A percentile compares a stretch with the other conserved stretches of the same genome.
phyloP scores from a whole-genome alignment of 1,140 invertebrate genomes.

The Heterodera carotae region DNA sequence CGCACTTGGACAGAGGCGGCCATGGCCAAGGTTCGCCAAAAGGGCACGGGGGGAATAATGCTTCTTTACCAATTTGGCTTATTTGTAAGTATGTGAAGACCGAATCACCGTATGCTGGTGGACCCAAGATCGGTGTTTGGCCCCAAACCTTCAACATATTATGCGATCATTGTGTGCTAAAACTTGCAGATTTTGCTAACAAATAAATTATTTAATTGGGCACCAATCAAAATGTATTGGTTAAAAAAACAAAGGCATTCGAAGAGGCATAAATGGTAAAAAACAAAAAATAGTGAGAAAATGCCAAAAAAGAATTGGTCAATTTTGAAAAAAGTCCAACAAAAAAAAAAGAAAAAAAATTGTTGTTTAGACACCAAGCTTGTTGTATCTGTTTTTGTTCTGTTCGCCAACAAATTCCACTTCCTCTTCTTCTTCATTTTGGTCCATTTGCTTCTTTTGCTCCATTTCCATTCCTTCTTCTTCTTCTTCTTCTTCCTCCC shows the following conservation, averaged over 20 bases:
- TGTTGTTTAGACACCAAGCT: background rate
- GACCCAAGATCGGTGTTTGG: conserved; percentile 63
- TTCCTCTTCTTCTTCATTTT: background rate
- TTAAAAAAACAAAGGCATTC: too few relatives aligned
- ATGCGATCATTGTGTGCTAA: conserved; percentile 62
- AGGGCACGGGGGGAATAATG: conserved; percentile 13
- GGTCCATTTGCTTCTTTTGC: background rate
- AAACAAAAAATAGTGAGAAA: too few relatives aligned
- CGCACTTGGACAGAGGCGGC: background rate
- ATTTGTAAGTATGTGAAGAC: conserved; percentile 61
- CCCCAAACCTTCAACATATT: conserved; percentile 61
- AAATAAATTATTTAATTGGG: background rate
- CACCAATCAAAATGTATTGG: too few relatives aligned
- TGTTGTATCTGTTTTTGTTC: background rate
- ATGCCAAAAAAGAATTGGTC: too few relatives aligned
- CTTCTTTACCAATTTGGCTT: background rate
- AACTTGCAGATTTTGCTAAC: conserved; percentile 60
- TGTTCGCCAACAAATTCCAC: background rate
- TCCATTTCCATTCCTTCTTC: background rate
- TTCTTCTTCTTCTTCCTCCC: background rate
- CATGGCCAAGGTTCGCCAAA: conserved; percentile 19
- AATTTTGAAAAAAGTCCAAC: too few relatives aligned
- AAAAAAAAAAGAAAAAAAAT: background rate
- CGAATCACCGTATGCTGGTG: conserved; percentile 64
- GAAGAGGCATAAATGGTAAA: too few relatives aligned